phyloP scores from a whole-genome alignment of 2,113 vertebrate genomes.

The Eubucco bourcierii region DNA sequence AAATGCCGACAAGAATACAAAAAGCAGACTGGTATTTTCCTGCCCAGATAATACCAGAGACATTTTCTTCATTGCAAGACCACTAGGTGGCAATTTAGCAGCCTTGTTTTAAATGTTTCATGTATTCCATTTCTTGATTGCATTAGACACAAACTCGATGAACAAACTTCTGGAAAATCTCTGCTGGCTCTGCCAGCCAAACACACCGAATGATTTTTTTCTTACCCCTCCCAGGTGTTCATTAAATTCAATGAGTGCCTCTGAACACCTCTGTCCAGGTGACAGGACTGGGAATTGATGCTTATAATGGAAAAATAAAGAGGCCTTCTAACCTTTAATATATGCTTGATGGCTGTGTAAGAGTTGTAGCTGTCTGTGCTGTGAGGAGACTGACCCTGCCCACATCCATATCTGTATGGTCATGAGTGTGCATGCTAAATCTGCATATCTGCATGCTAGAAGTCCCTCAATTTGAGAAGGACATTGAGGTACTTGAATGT shows the following conservation, averaged over 20 bases:
- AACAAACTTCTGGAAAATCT: background rate
- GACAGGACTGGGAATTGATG: background rate
- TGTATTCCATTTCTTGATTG: background rate
- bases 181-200: background rate
- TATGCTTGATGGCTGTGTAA: background rate
- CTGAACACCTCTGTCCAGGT: background rate
- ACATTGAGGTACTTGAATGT: no score
- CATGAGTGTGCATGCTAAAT: background rate
- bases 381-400: background rate
- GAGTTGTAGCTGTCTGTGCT: background rate
- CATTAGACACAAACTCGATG: background rate
- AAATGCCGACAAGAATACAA: background rate
- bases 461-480: no score
- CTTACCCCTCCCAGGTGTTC: background rate
- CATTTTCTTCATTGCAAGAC: background rate
- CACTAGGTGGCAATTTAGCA: constrained; percentile 69
- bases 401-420: background rate
- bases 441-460: background rate
- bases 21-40: background rate
- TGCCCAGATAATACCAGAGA: background rate
- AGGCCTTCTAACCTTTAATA: background rate
- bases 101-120: background rate
- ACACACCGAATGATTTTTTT: background rate
- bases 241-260: background rate
- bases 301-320: background rate